phyloP scores from a whole-genome alignment of 2,113 vertebrate species.

The Zapus hudsonius region DNA sequence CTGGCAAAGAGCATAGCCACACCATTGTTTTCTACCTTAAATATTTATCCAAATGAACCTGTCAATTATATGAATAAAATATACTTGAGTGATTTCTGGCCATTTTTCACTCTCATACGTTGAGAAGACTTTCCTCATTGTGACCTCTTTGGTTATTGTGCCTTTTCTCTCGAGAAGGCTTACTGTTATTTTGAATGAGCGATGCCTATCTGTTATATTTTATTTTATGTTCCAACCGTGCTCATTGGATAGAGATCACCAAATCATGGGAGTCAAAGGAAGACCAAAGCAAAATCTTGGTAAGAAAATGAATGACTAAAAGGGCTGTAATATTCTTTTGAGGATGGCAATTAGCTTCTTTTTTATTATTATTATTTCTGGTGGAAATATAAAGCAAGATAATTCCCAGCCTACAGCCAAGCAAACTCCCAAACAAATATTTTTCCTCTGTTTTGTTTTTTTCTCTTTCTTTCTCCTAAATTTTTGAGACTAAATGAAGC shows the following conservation, averaged over 20 bases:
- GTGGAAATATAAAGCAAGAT: not conserved
- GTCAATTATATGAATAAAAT: too few species aligned
- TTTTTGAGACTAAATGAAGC: not conserved
- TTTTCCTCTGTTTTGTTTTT: not conserved
- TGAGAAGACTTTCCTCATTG: not conserved
- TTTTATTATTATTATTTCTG: not conserved
- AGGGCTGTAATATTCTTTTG: not conserved
- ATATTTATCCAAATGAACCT: not conserved
- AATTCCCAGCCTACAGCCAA: not conserved
- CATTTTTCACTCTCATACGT: too few species aligned
- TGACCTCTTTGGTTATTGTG: not conserved
- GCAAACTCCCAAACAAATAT: not conserved
- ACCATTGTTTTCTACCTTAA: not conserved
- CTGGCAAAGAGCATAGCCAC: not conserved
- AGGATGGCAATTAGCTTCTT: not conserved
- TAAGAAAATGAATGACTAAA: not conserved
- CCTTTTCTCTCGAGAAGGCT: too few species aligned
- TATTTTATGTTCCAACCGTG: not conserved
- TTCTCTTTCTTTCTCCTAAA: too few species aligned
- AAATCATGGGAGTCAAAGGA: not conserved
- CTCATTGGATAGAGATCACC: not conserved
- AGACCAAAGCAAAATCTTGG: not conserved
- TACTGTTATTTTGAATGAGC: not conserved
- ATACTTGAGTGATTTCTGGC: too few species aligned
- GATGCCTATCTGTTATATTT: not conserved